These are phyloP conservation scores for Sweltsa coloradensis DNA, from an alignment of 1,140 invertebrate genomes.

Conservation along the genomic window DNA sequence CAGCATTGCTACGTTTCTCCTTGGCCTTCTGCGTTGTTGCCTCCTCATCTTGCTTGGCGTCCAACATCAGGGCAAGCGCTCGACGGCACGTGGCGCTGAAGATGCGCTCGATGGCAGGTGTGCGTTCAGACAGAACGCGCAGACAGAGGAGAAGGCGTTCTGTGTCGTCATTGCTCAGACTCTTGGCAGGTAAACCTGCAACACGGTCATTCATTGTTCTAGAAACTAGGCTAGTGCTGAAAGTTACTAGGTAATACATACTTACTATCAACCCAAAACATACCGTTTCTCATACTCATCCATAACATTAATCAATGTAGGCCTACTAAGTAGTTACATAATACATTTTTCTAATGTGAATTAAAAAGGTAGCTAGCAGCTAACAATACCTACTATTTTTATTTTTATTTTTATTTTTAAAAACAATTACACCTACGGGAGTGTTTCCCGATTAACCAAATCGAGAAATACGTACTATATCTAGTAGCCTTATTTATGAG, in stretches of 20 bases:
- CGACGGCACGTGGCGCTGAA: constrained; percentile 67
- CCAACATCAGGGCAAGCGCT: constrained; percentile 75
- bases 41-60: constrained; percentile 68
- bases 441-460: too few relatives aligned
- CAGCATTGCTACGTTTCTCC: constrained; percentile 55
- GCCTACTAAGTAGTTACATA: too few relatives aligned
- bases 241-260: neutral
- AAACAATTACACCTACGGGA: too few relatives aligned
- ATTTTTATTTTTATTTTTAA: too few relatives aligned
- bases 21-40: constrained; percentile 42
- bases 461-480: too few relatives aligned
- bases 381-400: too few relatives aligned
- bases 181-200: constrained; percentile 47
- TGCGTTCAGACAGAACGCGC: constrained; percentile 62
- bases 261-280: too few relatives aligned
- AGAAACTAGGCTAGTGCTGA: neutral
- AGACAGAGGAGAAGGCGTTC: constrained; percentile 83
- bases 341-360: too few relatives aligned
- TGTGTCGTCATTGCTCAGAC: constrained; percentile 89
- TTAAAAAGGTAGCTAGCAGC: too few relatives aligned
- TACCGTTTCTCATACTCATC: too few relatives aligned
- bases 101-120: constrained; percentile 54
- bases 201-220: neutral
- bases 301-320: too few relatives aligned
- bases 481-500: too few relatives aligned